Conservation (phyloP, 2,113 vertebrate species). For the Halichoerus grypus region DNA sequence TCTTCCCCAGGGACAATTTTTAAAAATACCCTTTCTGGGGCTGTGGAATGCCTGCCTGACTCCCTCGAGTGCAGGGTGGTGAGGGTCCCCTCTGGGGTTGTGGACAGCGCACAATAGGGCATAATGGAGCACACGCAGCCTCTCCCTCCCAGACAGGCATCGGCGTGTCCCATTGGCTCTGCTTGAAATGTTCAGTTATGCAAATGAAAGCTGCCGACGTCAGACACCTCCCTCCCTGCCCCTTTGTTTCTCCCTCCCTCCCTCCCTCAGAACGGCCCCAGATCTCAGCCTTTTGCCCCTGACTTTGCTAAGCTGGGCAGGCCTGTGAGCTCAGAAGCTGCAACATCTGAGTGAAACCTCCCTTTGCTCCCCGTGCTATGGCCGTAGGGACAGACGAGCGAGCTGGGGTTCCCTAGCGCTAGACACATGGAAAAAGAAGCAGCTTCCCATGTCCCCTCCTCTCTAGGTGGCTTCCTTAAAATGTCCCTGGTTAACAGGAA, state of each 20-base stretch:
- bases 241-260: not conserved
- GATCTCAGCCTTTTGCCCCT: slow-evolving; percentile 69
- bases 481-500: not conserved
- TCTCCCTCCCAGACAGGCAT: not conserved
- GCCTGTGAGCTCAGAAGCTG: not conserved
- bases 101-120: not conserved
- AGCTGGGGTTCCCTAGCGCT: not conserved
- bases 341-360: not conserved
- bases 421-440: not conserved
- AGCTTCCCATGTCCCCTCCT: not conserved
- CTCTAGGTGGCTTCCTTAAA: not conserved
- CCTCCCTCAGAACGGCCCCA: not conserved
- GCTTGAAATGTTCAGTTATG: slow-evolving; percentile 54
- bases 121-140: not conserved
- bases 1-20: slow-evolving; percentile 36
- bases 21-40: slow-evolving; percentile 36
- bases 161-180: slow-evolving; percentile 16
- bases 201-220: not conserved
- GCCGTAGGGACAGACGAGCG: too few relatives aligned
- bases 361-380: not conserved
- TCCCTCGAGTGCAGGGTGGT: not conserved
- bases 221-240: not conserved
- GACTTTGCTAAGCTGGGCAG: slow-evolving; percentile 48
- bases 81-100: not conserved
- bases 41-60: slow-evolving; percentile 29